These are phyloP conservation scores for Tiliacea aurago DNA, from an alignment of 2,888 invertebrate genomes.

Conservation along the genomic window DNA sequence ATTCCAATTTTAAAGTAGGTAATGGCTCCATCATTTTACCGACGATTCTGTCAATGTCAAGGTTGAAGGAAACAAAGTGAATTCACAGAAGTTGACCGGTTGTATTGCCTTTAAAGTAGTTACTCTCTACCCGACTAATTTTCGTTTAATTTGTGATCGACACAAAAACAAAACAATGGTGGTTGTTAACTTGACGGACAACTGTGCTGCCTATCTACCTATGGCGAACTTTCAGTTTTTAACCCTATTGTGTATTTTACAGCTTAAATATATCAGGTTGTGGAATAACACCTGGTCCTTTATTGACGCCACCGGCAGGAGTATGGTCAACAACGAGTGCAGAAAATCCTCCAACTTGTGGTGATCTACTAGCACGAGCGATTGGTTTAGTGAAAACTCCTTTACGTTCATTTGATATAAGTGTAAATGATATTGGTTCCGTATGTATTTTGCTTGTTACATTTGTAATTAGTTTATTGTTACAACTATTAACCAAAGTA, in stretches of 20 bases:
- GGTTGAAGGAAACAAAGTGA: too few species aligned
- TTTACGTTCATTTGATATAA: constrained; percentile 84
- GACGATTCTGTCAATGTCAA: too few species aligned
- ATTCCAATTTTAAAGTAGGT: too few species aligned
- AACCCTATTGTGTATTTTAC: constrained; percentile 11
- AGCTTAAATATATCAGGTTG: constrained; percentile 88
- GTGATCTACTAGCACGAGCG: constrained; percentile 86
- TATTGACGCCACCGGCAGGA: constrained; percentile 84
- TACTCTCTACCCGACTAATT: too few species aligned
- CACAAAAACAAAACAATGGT: too few species aligned
- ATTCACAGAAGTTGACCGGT: too few species aligned
- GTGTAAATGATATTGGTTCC: constrained; percentile 88
- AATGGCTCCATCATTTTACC: too few species aligned
- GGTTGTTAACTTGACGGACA: too few species aligned
- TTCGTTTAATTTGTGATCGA: too few species aligned
- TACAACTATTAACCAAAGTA: background rate
- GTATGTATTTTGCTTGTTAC: constrained; percentile 72
- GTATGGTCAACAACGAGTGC: constrained; percentile 88
- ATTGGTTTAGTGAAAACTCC: constrained; percentile 88
- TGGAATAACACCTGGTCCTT: constrained; percentile 83
- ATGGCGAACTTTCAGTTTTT: too few species aligned
- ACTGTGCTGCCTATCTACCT: too few species aligned
- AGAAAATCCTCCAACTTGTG: constrained; percentile 87
- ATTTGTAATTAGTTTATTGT: background rate
- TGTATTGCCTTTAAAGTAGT: too few species aligned